Base-by-base conservation (phyloP, 2,797 vertebrate species). In the Lepus townsendii region DNA sequence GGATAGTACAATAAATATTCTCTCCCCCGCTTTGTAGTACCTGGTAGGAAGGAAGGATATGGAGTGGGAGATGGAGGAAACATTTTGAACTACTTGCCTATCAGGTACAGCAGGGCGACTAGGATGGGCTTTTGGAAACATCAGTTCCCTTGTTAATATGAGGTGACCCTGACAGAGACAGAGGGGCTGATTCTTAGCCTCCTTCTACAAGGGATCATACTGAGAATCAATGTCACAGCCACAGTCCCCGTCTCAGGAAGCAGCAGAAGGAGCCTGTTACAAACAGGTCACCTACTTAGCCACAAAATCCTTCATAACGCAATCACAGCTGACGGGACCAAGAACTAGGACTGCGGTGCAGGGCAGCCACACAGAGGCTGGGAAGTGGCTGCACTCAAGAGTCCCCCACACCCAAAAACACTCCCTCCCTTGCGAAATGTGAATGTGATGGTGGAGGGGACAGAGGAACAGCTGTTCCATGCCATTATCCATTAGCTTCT, bases 71-170 rank as follows among this genome's bases (percentile, higher is more conserved):
- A 2, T 3, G 14, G n/a, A 63, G 26, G 47, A 60, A 62, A 42
- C 14, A 0, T 50, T 32, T 16, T 32, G 1, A 69, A n/a, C 27
- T 0, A 3, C 0, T 24, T n/a, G 7, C 47, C 16, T 16, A 17
- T 9, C 2, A 16, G 32, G n/a, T 26, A 22, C 5, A 26, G 35
- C 52, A n/a, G 7, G 47, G 26, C 4, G 47, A 8, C 16, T 19
- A 19, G 2, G 27, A 30, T 0, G 24, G 52, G 19, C 20, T 47
- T 27, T 14, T 5, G 0, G 75, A 52, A 62, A 54, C 3, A 35
- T 2, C 0, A n/a, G n/a, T 6, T 42, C 12, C 54, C 35, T 71
- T 69, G 0, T 42, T 30, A 24, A 20, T 30, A 17, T 2, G 26
- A 5, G 11, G 52, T 17, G 8, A 26, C 14, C 26, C 4, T 10